These are phyloP conservation scores for Neoascia interrupta DNA, from an alignment of 2,888 invertebrate genomes.

Conservation along the genomic window DNA sequence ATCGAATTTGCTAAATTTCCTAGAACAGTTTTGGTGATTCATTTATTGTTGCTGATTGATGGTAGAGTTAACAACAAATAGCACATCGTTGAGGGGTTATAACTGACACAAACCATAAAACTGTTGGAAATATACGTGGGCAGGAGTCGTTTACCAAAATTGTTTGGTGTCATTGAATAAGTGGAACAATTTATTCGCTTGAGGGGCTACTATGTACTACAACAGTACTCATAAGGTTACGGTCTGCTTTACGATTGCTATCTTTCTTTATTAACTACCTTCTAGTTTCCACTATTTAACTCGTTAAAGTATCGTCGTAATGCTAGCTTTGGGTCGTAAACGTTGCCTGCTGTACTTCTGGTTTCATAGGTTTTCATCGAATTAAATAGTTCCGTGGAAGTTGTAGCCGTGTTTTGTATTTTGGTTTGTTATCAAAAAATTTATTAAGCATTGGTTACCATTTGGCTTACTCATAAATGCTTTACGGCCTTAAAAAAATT, in stretches of 20 bases:
- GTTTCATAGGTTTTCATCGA: conserved; percentile 15
- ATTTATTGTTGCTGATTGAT: not conserved
- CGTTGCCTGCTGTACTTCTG: not conserved
- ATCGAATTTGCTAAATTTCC: too few relatives aligned
- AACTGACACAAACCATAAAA: too few relatives aligned
- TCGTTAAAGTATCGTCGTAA: conserved; percentile 25
- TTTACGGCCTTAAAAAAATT: too few relatives aligned
- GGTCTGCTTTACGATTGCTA: conserved; percentile 50
- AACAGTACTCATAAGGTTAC: too few relatives aligned
- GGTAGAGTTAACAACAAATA: not conserved
- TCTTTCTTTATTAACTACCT: conserved; percentile 9
- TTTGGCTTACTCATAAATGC: too few relatives aligned
- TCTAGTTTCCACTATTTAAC: not conserved
- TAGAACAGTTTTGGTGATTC: not conserved
- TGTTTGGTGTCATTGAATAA: conserved; percentile 7
- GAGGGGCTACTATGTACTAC: conserved; percentile 16
- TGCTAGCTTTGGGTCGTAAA: conserved; percentile 11
- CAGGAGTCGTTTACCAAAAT: too few relatives aligned
- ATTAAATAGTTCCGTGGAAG: too few relatives aligned
- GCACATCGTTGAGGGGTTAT: too few relatives aligned
- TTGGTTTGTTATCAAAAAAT: too few relatives aligned
- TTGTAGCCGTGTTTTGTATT: too few relatives aligned
- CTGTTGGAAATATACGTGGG: too few relatives aligned
- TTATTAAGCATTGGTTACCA: too few relatives aligned
- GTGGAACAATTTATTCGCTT: conserved; percentile 34